Base-by-base conservation (phyloP, 2,113 vertebrate genomes). In the Diphyllodes magnificus region DNA sequence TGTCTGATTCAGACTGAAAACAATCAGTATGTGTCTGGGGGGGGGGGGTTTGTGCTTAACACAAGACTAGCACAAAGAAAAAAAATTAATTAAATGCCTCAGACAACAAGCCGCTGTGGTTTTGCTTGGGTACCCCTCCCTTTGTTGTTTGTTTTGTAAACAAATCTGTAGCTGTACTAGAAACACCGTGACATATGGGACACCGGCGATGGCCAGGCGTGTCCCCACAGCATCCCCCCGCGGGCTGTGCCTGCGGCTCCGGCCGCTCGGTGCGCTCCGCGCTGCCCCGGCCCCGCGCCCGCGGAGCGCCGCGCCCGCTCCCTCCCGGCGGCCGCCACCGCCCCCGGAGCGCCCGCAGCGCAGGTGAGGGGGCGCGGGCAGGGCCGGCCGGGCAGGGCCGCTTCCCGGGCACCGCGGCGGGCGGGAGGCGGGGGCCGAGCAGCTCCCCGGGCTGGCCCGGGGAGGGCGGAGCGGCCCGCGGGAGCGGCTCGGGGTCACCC, bases 181-280 rank as follows among this genome's bases (percentile, higher is more conserved):
- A 7, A 13, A 1, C 35, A 25, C 33, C 2, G 37, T 6, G 24
- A 5, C 42, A 9, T 37, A 2, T 0, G 8, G 27, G 7, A 15
- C 13, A 3, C 10, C 12, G 9, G 0, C 10, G 5, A 2, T 0
- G 31, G 37, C 5, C 37, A 7, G 31, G 10, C 16, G 28, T 2
- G 16, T 30, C 3, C 57, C 6, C 45, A 0, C 33, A 5, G 53
- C 51, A 1, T 4, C 35, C 10, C 33, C 3, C 33, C 11, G 37
- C 9, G 22, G 23, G 6, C 49, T 1, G 37, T 9, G 30, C 16
- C 25, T 2, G 33, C 60, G 51, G 83, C 77, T 57, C 42, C 23
- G 27, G 18, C 51, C 28, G 47, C 59, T 17, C 61, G 15, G 4
- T 8, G 40, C 28, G 47, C 59, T 17, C 61, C 13, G 4, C 7